Percentiles rank a stretch among this genome's conserved stretches.
Evolutionary conservation across 2,113 vertebrate genomes (phyloP).

Genomic region (Catharus fuscescens): DNA sequence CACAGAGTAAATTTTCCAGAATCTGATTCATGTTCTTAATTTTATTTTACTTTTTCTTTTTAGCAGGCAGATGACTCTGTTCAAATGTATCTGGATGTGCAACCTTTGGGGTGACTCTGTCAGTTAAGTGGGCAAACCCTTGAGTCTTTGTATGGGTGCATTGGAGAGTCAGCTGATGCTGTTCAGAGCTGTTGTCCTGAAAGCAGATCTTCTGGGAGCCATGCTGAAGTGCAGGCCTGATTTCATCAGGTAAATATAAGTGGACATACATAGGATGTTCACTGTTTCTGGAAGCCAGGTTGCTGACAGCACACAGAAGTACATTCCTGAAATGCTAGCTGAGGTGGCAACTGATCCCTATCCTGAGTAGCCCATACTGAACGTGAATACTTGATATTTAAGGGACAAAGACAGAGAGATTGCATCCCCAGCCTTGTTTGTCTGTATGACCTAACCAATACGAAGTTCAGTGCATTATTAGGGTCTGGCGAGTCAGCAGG

Average conservation of each 20-base stretch:
- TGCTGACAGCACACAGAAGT: not conserved
- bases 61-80: not conserved
- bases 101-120: not conserved
- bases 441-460: not conserved
- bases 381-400: not conserved
- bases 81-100: not conserved
- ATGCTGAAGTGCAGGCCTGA: not conserved
- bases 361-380: not conserved
- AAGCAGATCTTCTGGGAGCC: not conserved
- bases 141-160: not conserved
- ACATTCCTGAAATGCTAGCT: not conserved
- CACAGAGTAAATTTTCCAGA: not conserved
- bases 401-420: not conserved
- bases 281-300: not conserved
- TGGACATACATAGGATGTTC: accelerated
- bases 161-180: not conserved
- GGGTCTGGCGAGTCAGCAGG: not conserved
- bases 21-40: not conserved
- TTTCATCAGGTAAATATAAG: not conserved
- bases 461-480: not conserved
- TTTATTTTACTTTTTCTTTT: not conserved
- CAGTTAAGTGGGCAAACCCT: not conserved
- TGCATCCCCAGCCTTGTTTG: not conserved
- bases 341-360: too few species aligned
- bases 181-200: not conserved